Evolutionary conservation across 2,888 invertebrate species (phyloP).

Genomic region (Epsilonema sp.): DNA sequence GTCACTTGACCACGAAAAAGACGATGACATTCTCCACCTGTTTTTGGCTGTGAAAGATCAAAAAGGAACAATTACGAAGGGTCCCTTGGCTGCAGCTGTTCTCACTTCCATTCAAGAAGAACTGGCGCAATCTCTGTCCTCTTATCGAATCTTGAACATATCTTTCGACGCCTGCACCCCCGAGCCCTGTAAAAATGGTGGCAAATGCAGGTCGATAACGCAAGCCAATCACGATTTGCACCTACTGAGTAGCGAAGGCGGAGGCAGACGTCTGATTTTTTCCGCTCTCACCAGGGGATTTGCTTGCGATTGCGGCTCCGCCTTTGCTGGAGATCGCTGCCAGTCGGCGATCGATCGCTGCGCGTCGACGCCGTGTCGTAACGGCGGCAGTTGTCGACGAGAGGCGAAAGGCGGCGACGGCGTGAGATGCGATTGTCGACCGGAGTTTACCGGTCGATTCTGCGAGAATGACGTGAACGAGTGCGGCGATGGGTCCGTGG

Average conservation of each 20-base stretch:
- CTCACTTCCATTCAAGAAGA: too few species aligned
- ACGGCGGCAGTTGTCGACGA: constrained; percentile 28
- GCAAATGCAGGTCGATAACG: not conserved
- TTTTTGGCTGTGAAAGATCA: too few species aligned
- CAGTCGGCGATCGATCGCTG: constrained; percentile 42
- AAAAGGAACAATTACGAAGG: too few species aligned
- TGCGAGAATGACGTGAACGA: constrained; percentile 48
- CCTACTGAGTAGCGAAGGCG: not conserved
- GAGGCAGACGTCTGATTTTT: too few species aligned
- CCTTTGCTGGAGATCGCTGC: constrained; percentile 57
- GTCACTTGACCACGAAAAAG: too few species aligned
- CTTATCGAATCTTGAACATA: too few species aligned
- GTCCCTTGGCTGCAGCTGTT: too few species aligned
- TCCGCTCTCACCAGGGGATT: too few species aligned
- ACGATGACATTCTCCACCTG: too few species aligned
- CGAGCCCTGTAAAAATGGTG: not conserved
- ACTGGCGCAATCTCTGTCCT: too few species aligned
- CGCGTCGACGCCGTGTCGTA: constrained; percentile 38
- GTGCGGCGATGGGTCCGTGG: constrained; percentile 6
- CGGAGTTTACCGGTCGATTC: constrained; percentile 54
- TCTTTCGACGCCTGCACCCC: not conserved
- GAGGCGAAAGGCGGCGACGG: constrained; percentile 46
- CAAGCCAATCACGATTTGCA: not conserved
- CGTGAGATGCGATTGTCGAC: constrained; percentile 59
- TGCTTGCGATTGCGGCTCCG: too few species aligned